A percentile compares a stretch with the other conserved stretches of the same genome.
These are phyloP conservation scores for Centruroides vittatus DNA, from an alignment of 1,140 invertebrate genomes.

Conservation along the genomic window DNA sequence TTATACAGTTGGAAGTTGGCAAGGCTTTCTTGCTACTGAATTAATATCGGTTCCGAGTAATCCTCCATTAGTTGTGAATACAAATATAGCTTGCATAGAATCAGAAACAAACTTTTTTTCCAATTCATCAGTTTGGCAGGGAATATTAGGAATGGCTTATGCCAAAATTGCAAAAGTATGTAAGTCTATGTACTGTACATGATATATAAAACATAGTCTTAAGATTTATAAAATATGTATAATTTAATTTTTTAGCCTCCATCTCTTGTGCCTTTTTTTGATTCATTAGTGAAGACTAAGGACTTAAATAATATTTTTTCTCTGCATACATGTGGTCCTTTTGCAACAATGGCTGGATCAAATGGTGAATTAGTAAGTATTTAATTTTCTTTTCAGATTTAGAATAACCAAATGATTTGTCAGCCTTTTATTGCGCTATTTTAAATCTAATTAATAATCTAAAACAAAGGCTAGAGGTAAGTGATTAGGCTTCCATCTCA, in stretches of 20 bases:
- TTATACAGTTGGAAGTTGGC: slow-evolving; percentile 32
- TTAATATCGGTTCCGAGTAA: slow-evolving; percentile 22
- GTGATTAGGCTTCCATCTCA: too few species aligned
- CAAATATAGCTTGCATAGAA: slow-evolving; percentile 30
- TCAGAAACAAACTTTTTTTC: slow-evolving; percentile 31
- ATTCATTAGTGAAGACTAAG: background rate
- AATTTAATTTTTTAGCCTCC: too few species aligned
- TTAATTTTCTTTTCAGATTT: too few species aligned
- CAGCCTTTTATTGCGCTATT: too few species aligned
- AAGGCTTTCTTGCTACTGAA: slow-evolving; percentile 28
- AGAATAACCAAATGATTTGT: too few species aligned
- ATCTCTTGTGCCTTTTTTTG: slow-evolving; percentile 2
- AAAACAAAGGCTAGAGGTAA: too few species aligned
- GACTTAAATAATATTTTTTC: slow-evolving; percentile 5
- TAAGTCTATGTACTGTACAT: background rate
- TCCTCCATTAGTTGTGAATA: slow-evolving; percentile 16
- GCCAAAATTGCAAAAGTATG: slow-evolving; percentile 22
- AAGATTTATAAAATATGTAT: too few species aligned
- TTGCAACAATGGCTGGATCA: background rate
- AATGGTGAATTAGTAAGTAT: too few species aligned
- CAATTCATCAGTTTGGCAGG: slow-evolving; percentile 32
- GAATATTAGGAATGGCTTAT: slow-evolving; percentile 35
- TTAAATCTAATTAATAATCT: too few species aligned
- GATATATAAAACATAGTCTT: too few species aligned
- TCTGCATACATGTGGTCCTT: slow-evolving; percentile 8